A percentile compares a stretch with the other conserved stretches of the same genome.
These are phyloP conservation scores for Perdita meconis DNA, from an alignment of 2,888 invertebrate species.

Conservation along the genomic window DNA sequence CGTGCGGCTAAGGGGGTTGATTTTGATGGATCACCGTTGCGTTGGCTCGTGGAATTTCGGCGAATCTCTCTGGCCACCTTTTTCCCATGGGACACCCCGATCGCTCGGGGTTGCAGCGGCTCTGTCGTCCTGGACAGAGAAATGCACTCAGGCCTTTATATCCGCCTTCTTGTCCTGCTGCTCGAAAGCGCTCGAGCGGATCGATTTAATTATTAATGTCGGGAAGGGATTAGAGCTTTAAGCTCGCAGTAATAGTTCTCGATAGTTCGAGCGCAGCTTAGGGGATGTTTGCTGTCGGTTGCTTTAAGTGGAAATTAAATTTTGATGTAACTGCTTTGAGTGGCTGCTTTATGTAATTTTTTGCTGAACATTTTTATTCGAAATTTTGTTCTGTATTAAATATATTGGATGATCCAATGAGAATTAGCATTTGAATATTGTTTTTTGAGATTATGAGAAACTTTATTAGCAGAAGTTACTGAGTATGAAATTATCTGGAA, in stretches of 20 bases:
- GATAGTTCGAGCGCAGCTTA: not conserved
- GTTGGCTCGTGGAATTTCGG: constrained; percentile 66
- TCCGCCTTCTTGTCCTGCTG: constrained; percentile 7
- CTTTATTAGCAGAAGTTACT: too few relatives aligned
- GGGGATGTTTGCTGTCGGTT: not conserved
- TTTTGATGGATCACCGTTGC: constrained; percentile 78
- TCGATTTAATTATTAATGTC: constrained; percentile 38
- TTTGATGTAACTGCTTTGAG: not conserved
- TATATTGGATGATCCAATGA: too few relatives aligned
- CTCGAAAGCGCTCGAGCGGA: constrained; percentile 1
- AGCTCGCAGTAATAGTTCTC: not conserved
- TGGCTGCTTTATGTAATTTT: too few relatives aligned
- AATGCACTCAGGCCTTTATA: constrained; percentile 48
- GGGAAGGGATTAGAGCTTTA: not conserved
- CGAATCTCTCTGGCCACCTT: constrained; percentile 51
- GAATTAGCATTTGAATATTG: too few relatives aligned
- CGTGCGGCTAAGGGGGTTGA: constrained; percentile 68
- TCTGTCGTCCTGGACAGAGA: constrained; percentile 55
- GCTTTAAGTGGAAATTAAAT: not conserved
- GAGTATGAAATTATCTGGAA: too few relatives aligned
- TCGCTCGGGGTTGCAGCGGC: constrained; percentile 17
- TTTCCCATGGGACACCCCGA: constrained; percentile 58
- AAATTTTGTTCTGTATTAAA: too few relatives aligned
- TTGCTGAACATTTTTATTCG: too few relatives aligned
- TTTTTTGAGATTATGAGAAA: too few relatives aligned